Evolutionary conservation across 1,140 invertebrate species (phyloP).

Genomic region (Hyles vespertilio): DNA sequence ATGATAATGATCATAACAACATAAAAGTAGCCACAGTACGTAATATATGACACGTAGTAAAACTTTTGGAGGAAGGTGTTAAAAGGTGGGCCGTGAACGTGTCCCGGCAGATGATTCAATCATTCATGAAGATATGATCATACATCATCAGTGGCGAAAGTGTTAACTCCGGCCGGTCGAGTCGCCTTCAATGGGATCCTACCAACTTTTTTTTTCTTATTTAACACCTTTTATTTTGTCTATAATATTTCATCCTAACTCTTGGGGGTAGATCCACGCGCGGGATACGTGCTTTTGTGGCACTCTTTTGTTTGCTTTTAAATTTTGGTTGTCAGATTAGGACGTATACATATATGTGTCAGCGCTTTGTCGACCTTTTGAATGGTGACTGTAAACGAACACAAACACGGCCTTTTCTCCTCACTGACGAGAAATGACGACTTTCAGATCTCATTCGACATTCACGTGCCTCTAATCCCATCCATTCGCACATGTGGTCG

Average conservation of each 20-base stretch:
- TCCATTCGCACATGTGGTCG: conserved; percentile 34
- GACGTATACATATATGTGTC: conserved; percentile 16
- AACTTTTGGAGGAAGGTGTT: conserved; percentile 69
- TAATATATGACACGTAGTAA: conserved; percentile 66
- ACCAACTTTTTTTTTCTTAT: conserved; percentile 40
- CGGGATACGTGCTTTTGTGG: conserved; percentile 13
- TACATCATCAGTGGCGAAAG: conserved; percentile 66
- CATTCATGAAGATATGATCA: conserved; percentile 69
- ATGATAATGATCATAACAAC: conserved; percentile 67
- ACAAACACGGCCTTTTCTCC: conserved; percentile 6
- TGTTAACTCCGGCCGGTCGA: conserved; percentile 48
- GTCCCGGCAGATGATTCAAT: conserved; percentile 67
- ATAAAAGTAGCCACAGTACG: conserved; percentile 62
- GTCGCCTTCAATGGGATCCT: conserved; percentile 43
- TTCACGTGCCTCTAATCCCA: conserved; percentile 16
- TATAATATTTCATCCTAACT: conserved; percentile 34
- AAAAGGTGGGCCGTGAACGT: conserved; percentile 61
- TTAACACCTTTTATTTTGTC: conserved; percentile 41
- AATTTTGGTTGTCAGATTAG: conserved; percentile 25
- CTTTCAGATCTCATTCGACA: conserved; percentile 18
- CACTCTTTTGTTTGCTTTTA: conserved; percentile 21
- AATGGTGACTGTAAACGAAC: conserved; percentile 24
- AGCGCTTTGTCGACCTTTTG: conserved; percentile 13
- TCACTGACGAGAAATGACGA: conserved; percentile 13
- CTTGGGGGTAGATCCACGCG: conserved; percentile 13